Base-by-base conservation (phyloP, 2,888 invertebrate genomes). In the Baccha elongata region DNA sequence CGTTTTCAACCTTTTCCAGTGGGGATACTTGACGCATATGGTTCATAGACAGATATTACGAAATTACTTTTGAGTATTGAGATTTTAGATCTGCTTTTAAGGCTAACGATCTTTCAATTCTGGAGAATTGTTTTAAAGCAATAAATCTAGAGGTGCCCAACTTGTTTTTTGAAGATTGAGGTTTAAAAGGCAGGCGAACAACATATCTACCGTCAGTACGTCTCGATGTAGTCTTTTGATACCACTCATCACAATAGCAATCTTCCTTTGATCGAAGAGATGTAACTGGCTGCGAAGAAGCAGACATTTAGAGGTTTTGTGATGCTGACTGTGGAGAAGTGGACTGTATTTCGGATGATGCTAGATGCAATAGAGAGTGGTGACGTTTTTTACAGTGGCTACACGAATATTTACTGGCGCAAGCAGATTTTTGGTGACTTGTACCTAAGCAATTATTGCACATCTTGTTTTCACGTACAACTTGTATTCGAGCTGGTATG, bases 291-390 rank as follows among this genome's bases (percentile, higher is more conserved):
- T n/a, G n/a, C n/a, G n/a, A n/a, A n/a, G n/a, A n/a, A n/a, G n/a
- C n/a, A n/a, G n/a, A n/a, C 1, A 44, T 44, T 44, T 44, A 19
- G 2, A 10, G 10, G 19, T 21, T 44, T 19, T 44, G 19, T 21
- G n/a, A 0, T 19, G 10, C 19, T 10, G 19, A 19, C 10, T 19
- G 11, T 44, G 19, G 21, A 44, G 19, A 8, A 62, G 32, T 62
- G 62, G 62, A 62, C 44, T 62, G 62, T 60, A 44, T 8, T 23
- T 35, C n/a, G 23, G 5, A 11, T 6, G 10, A 35, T 62, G 42
- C 15, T 6, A 42, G 13, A 15, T 64, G 35, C 1, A 48, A 17
- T 5, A 64, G 35, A 3, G 44, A 29, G 11, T 40, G 40, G 17
- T 44, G 60, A 3, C 32, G 23, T 19, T 62, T 42, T 3, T 46